Percentiles rank a stretch among this genome's conserved stretches.
phyloP scores from a whole-genome alignment of 2,888 invertebrate genomes.

The Xanthia icteritia region DNA sequence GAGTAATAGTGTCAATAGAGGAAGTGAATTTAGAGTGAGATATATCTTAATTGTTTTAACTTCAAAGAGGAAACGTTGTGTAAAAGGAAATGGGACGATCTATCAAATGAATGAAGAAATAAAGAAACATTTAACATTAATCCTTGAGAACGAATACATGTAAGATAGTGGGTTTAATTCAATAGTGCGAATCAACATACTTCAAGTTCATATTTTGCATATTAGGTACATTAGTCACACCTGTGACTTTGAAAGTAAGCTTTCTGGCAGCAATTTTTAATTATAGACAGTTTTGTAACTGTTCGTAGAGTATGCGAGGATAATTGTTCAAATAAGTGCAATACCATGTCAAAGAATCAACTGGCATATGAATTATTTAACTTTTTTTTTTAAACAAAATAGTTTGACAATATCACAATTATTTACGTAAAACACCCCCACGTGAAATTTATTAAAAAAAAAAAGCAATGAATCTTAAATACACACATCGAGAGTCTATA shows the following conservation, averaged over 20 bases:
- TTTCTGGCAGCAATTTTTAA: slow-evolving; percentile 55
- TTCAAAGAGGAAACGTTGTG: slow-evolving; percentile 42
- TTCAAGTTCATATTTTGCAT: slow-evolving; percentile 62
- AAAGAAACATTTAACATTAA: slow-evolving; percentile 23
- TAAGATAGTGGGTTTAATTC: slow-evolving; percentile 16
- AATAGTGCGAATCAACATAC: slow-evolving; percentile 27
- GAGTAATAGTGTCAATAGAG: slow-evolving; percentile 27
- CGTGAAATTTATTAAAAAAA: too few species aligned
- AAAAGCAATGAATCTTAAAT: too few species aligned
- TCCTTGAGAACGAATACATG: slow-evolving; percentile 27
- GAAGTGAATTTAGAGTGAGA: slow-evolving; percentile 40
- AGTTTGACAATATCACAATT: too few species aligned
- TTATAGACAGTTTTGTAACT: slow-evolving; percentile 61
- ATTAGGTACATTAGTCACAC: slow-evolving; percentile 68
- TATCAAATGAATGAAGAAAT: slow-evolving; percentile 31
- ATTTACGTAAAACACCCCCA: too few species aligned
- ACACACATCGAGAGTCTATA: too few species aligned
- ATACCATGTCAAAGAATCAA: neutral
- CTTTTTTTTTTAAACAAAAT: too few species aligned
- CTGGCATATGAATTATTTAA: too few species aligned
- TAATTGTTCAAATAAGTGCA: slow-evolving; percentile 12
- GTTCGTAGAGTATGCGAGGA: slow-evolving; percentile 20
- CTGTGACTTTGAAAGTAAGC: slow-evolving; percentile 61
- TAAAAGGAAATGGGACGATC: slow-evolving; percentile 35
- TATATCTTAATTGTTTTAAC: slow-evolving; percentile 28